phyloP scores from a whole-genome alignment of 2,113 vertebrate genomes.

The Marcusenius ussheri region DNA sequence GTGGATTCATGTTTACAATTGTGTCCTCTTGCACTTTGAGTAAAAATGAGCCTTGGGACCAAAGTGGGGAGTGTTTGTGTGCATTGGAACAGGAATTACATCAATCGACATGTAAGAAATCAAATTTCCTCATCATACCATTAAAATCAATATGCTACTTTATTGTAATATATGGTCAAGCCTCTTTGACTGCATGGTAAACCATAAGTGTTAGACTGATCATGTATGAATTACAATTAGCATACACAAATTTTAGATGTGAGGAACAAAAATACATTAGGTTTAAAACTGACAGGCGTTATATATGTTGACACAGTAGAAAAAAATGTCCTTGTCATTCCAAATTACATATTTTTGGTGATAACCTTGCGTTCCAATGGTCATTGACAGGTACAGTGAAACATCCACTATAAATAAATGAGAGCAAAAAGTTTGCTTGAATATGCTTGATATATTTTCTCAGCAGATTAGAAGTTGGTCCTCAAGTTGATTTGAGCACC shows the following conservation, averaged over 20 bases:
- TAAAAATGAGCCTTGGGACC: conserved; percentile 51
- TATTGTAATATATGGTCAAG: conserved; percentile 33
- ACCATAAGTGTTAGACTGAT: background rate
- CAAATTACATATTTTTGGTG: background rate
- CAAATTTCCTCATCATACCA: conserved; percentile 43
- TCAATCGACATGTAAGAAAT: conserved; percentile 37
- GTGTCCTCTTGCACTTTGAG: conserved; percentile 52
- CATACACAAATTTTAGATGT: background rate
- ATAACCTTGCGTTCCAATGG: background rate
- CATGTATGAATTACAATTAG: background rate
- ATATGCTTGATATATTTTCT: background rate
- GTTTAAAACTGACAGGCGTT: background rate
- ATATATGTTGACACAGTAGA: background rate
- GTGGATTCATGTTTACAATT: conserved; percentile 49
- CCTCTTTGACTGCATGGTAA: conserved; percentile 39
- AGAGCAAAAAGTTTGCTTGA: background rate
- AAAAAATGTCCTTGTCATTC: background rate
- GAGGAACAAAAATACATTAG: background rate
- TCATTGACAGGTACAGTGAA: background rate
- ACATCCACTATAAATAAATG: background rate
- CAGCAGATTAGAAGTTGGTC: background rate
- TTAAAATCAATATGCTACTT: conserved; percentile 43
- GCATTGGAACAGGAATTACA: conserved; percentile 48
- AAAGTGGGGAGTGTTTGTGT: conserved; percentile 49
- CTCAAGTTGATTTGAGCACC: background rate